Evolutionary conservation across 2,888 invertebrate species (phyloP).

Genomic region (Zaprionus lineosus): DNA sequence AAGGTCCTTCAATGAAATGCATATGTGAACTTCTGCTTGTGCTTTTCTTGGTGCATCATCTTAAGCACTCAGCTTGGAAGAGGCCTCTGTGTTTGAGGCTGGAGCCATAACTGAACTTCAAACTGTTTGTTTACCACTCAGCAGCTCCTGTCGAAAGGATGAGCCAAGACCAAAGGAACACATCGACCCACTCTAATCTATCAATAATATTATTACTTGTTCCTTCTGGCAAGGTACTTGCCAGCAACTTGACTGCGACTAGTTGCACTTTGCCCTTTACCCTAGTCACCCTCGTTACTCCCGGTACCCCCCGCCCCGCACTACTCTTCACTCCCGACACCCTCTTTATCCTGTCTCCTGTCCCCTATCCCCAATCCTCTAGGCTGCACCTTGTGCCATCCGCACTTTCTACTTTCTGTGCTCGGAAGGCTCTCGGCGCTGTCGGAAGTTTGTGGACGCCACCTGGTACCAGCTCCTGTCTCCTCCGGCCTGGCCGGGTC

Average conservation of each 20-base stretch:
- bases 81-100: too few species aligned
- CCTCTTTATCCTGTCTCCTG: too few species aligned
- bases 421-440: background rate
- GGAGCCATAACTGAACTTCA: conserved; percentile 25
- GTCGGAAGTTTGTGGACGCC: conserved; percentile 32
- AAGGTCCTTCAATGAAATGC: too few species aligned
- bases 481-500: conserved; percentile 6
- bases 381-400: too few species aligned
- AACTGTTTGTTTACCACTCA: conserved; percentile 9
- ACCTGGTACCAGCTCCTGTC: conserved; percentile 37
- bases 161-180: background rate
- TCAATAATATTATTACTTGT: conserved; percentile 72
- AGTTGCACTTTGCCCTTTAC: conserved; percentile 16
- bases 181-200: conserved; percentile 61
- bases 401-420: too few species aligned
- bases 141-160: background rate
- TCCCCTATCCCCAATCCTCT: background rate
- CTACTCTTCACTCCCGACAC: too few species aligned
- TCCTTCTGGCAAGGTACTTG: conserved; percentile 29
- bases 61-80: too few species aligned
- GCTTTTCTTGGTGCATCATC: conserved; percentile 9
- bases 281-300: too few species aligned
- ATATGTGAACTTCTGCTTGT: background rate
- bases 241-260: conserved; percentile 39
- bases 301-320: too few species aligned